Conservation (phyloP, 1,140 invertebrate species). For the Branchinecta lindahli region DNA sequence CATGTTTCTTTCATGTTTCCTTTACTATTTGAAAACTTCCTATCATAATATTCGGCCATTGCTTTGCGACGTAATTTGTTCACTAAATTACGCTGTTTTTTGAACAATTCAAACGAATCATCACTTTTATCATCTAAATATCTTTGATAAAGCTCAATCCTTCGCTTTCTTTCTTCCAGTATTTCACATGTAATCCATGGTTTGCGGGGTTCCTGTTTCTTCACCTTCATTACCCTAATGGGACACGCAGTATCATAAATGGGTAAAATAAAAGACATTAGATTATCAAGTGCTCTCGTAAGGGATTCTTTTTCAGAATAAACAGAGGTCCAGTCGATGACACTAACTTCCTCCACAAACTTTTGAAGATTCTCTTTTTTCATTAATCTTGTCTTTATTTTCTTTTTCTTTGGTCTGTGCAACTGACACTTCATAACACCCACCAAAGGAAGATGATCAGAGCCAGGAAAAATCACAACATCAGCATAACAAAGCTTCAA, state of each 20-base stretch:
- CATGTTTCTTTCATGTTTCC: too few species aligned
- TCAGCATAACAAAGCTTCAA: constrained; percentile 10
- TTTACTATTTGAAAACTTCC: too few species aligned
- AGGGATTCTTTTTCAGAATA: background rate
- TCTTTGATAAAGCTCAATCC: too few species aligned
- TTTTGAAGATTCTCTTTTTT: constrained; percentile 3
- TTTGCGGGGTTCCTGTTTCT: too few species aligned
- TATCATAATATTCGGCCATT: too few species aligned
- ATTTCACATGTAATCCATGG: too few species aligned
- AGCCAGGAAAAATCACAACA: background rate
- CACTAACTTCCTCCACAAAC: background rate
- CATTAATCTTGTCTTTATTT: constrained; percentile 1
- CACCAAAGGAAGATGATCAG: background rate
- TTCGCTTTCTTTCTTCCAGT: too few species aligned
- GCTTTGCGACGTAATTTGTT: too few species aligned
- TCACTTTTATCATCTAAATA: too few species aligned
- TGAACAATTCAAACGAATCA: too few species aligned
- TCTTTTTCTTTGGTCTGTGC: constrained; percentile 1
- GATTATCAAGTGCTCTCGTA: constrained; percentile 10
- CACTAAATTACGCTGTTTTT: too few species aligned
- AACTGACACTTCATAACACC: background rate
- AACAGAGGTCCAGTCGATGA: background rate
- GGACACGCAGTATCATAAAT: background rate
- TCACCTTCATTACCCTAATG: too few species aligned
- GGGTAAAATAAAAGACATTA: constrained; percentile 6